Conservation (phyloP, 35 echinoderm and acorn worm species). For the Lytechinus variegatus region DNA sequence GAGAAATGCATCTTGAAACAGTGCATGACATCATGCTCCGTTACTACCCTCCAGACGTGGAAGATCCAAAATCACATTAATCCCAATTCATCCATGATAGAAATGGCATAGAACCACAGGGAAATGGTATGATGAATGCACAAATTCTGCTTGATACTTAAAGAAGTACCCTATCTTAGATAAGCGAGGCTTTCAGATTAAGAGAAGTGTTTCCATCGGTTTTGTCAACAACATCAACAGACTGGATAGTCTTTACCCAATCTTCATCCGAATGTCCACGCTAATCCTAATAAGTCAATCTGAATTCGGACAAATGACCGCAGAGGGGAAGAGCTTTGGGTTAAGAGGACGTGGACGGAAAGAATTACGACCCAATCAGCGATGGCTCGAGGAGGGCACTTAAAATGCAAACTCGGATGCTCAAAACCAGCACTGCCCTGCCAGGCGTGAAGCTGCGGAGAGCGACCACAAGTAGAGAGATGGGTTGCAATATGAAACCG, state of each 20-base stretch:
- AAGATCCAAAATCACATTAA: background rate
- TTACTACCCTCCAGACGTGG: background rate
- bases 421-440: background rate
- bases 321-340: background rate
- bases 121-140: background rate
- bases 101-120: background rate
- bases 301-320: background rate
- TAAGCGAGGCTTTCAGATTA: background rate
- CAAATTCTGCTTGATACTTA: background rate
- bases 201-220: background rate
- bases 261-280: background rate
- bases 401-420: background rate
- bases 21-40: background rate
- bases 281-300: slow-evolving; percentile 13
- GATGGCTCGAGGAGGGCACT: background rate
- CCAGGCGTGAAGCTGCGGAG: background rate
- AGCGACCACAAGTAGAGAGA: background rate
- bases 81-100: background rate
- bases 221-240: background rate
- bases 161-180: background rate
- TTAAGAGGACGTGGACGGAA: background rate
- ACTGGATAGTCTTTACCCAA: background rate
- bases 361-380: background rate
- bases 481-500: slow-evolving; percentile 10
- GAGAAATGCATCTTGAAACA: background rate